A percentile compares a stretch with the other conserved stretches of the same genome.
phyloP scores from a whole-genome alignment of 2,888 invertebrate species.

The Tipula helvola region DNA sequence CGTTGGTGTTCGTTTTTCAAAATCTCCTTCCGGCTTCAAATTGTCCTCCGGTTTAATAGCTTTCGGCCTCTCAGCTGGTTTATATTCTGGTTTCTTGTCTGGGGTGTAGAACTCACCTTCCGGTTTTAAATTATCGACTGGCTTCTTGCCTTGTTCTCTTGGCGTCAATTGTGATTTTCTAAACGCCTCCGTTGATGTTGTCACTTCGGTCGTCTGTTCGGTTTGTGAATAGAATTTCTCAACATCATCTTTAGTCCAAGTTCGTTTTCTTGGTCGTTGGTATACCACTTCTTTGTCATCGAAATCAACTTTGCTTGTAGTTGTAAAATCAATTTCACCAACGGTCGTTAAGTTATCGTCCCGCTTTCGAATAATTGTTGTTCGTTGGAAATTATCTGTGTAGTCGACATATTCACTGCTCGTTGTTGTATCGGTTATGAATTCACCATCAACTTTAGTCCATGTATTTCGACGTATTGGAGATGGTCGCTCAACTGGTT shows the following conservation, averaged over 20 bases:
- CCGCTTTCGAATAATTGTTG: conserved; percentile 44
- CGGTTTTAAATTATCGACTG: conserved; percentile 38
- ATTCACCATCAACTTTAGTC: conserved; percentile 65
- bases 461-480: conserved; percentile 61
- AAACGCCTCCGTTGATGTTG: conserved; percentile 48
- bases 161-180: conserved; percentile 38
- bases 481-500: conserved; percentile 48
- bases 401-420: conserved; percentile 54
- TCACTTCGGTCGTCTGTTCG: conserved; percentile 36
- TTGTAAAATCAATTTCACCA: conserved; percentile 54
- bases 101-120: conserved; percentile 42
- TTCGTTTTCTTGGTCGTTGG: conserved; percentile 44
- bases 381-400: conserved; percentile 43
- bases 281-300: conserved; percentile 44
- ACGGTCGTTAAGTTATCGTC: conserved; percentile 55
- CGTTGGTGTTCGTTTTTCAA: conserved; percentile 35
- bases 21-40: conserved; percentile 24
- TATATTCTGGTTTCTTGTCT: conserved; percentile 30
- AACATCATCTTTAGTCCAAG: conserved; percentile 60
- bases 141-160: conserved; percentile 22
- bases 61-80: conserved; percentile 27
- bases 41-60: conserved; percentile 35
- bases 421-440: conserved; percentile 54
- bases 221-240: conserved; percentile 54
- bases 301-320: conserved; percentile 50